Evolutionary conservation across 1,140 invertebrate genomes (phyloP).

Genomic region (Gryon sp.): DNA sequence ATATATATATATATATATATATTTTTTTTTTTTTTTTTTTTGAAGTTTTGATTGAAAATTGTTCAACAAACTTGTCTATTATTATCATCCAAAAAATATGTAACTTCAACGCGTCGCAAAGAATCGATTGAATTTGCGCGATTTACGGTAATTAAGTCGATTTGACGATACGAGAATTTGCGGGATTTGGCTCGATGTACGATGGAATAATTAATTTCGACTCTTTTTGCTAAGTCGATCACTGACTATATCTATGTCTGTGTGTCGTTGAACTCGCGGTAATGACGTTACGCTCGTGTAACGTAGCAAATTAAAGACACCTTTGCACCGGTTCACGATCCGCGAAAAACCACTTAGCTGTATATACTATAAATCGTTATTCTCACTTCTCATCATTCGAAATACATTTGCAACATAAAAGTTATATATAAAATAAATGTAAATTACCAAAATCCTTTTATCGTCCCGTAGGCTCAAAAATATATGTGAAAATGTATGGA

Average conservation of each 20-base stretch:
- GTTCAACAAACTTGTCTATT: too few species aligned
- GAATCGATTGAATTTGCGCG: constrained; percentile 57
- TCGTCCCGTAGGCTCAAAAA: too few species aligned
- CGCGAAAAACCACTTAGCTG: constrained; percentile 1
- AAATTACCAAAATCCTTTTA: too few species aligned
- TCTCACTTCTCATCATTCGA: too few species aligned
- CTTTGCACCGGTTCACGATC: constrained; percentile 8
- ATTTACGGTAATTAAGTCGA: constrained; percentile 57
- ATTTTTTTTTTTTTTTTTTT: too few species aligned
- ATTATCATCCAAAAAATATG: too few species aligned
- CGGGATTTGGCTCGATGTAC: constrained; percentile 30
- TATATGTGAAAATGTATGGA: too few species aligned
- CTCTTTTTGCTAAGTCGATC: constrained; percentile 32
- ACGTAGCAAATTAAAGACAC: constrained; percentile 37
- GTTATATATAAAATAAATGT: too few species aligned
- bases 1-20: too few species aligned
- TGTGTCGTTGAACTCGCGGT: constrained; percentile 46
- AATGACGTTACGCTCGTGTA: constrained; percentile 36
- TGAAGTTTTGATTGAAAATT: too few species aligned
- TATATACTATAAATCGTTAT: not conserved
- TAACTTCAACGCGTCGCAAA: constrained; percentile 24
- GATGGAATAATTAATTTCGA: constrained; percentile 56
- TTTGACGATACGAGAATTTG: constrained; percentile 38
- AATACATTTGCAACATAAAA: too few species aligned
- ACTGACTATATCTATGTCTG: too few species aligned